phyloP scores from a whole-genome alignment of 1,140 invertebrate genomes.

The Melitaea cinxia region DNA sequence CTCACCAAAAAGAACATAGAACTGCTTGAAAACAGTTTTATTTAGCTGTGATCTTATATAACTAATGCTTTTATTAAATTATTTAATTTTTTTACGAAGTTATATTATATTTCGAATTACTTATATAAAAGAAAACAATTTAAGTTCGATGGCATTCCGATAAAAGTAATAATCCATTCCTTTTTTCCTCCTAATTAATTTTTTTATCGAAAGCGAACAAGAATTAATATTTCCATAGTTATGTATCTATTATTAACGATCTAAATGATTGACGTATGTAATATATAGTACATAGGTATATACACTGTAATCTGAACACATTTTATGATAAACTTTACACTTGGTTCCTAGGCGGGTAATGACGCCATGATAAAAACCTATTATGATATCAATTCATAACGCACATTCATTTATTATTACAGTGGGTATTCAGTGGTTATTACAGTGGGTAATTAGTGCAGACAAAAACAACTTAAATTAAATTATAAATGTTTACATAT shows the following conservation, averaged over 20 bases:
- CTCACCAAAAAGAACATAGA: no score
- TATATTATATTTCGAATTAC: no score
- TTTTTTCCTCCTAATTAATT: background rate
- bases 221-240: background rate
- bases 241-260: slow-evolving; percentile 10
- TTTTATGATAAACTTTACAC: slow-evolving; percentile 34
- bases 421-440: no score
- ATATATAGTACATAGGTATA: slow-evolving; percentile 6
- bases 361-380: slow-evolving; percentile 23
- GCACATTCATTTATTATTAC: slow-evolving; percentile 1
- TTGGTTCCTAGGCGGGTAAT: slow-evolving; percentile 5
- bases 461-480: background rate
- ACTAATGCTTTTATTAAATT: no score
- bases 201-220: background rate
- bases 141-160: background rate
- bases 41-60: no score
- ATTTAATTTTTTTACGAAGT: no score
- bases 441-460: no score
- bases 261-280: slow-evolving; percentile 22
- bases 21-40: no score
- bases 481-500: background rate
- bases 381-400: slow-evolving; percentile 1
- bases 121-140: no score
- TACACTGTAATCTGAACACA: slow-evolving; percentile 28
- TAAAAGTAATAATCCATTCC: background rate